These are phyloP conservation scores for Meloidogyne floridensis DNA, from an alignment of 1,140 invertebrate genomes.

Conservation along the genomic window DNA sequence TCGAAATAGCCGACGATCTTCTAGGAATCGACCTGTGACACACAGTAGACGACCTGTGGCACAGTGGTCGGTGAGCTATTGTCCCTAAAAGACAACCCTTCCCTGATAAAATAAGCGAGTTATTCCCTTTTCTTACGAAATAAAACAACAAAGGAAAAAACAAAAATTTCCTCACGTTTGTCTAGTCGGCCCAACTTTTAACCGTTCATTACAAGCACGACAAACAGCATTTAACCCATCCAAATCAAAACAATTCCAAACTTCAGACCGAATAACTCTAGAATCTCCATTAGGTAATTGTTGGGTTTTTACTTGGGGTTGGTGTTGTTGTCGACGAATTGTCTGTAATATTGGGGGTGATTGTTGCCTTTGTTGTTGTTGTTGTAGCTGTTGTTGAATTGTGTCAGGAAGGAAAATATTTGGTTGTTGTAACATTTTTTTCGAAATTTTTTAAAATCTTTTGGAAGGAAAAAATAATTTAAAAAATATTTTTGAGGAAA, in stretches of 20 bases:
- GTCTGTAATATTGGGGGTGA: background rate
- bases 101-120: too few relatives aligned
- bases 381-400: background rate
- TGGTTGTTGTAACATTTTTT: background rate
- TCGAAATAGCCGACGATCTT: too few relatives aligned
- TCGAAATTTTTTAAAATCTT: background rate
- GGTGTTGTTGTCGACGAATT: background rate
- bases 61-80: too few relatives aligned
- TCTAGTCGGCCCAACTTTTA: conserved; percentile 27
- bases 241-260: conserved; percentile 26
- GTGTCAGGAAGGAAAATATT: background rate
- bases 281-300: conserved; percentile 13
- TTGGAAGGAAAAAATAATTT: too few relatives aligned
- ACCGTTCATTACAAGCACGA: conserved; percentile 18
- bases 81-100: too few relatives aligned
- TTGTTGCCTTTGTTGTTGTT: background rate
- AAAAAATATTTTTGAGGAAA: too few relatives aligned
- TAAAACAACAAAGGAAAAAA: background rate
- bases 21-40: too few relatives aligned
- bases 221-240: conserved; percentile 28
- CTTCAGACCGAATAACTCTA: conserved; percentile 29
- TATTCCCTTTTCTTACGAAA: too few relatives aligned
- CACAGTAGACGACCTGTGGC: too few relatives aligned
- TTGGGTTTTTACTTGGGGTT: conserved; percentile 9
- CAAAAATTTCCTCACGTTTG: conserved; percentile 20